phyloP scores from a whole-genome alignment of 2,797 vertebrate species.

The Myotis pilosus region DNA sequence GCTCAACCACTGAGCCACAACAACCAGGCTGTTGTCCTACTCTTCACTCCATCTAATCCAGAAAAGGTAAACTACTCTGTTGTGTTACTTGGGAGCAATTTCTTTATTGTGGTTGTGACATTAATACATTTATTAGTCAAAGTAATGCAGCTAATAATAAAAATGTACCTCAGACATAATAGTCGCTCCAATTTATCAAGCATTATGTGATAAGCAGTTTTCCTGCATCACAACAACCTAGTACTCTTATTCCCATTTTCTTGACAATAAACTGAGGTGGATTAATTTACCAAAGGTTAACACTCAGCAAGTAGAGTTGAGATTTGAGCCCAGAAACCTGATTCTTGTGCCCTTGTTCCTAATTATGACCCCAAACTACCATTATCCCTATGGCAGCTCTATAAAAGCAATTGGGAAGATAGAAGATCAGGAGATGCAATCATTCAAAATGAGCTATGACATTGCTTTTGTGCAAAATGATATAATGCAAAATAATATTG shows the following conservation, averaged over 20 bases:
- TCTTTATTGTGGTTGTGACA: not conserved
- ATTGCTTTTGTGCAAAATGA: not conserved
- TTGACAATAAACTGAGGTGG: not conserved
- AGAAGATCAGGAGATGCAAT: not conserved
- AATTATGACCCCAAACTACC: not conserved
- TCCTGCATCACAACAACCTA: not conserved
- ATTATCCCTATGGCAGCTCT: not conserved
- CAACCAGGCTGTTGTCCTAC: not conserved
- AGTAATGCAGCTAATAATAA: not conserved
- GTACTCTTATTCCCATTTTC: not conserved
- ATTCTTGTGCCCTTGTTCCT: not conserved
- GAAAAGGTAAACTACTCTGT: not conserved
- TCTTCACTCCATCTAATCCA: not conserved
- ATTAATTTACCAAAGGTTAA: not conserved
- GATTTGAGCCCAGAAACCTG: not conserved
- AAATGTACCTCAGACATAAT: not conserved
- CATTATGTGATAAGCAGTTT: not conserved
- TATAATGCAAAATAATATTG: not conserved
- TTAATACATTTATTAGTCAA: not conserved
- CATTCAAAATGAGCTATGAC: not conserved
- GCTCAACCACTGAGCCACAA: too few relatives aligned
- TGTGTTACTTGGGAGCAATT: not conserved
- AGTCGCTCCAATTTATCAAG: not conserved
- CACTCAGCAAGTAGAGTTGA: not conserved
- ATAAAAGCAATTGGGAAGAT: not conserved